A percentile compares a stretch with the other conserved stretches of the same genome.
Evolutionary conservation across 2,113 vertebrate genomes (phyloP).

Genomic region (Naja naja): DNA sequence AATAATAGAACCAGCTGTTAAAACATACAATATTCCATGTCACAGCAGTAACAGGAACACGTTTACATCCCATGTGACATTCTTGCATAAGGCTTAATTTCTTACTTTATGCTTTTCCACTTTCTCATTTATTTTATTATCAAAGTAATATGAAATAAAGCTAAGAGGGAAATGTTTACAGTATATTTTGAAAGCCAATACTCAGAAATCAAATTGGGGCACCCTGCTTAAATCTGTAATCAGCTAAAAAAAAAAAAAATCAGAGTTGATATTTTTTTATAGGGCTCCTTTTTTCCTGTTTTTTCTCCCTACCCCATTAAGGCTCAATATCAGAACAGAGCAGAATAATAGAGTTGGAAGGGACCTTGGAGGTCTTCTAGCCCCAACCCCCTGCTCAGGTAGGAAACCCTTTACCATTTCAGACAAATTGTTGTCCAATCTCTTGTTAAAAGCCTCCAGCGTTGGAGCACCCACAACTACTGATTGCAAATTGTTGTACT

Average conservation of each 20-base stretch:
- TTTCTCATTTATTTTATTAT: neutral
- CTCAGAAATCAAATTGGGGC: neutral
- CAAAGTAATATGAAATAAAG: neutral
- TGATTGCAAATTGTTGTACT: neutral
- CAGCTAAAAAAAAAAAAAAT: neutral
- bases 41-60: neutral
- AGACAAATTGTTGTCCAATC: neutral
- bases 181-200: neutral
- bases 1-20: neutral
- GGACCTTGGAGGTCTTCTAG: neutral
- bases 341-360: neutral
- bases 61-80: neutral
- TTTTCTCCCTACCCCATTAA: neutral
- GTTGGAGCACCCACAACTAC: neutral
- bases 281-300: neutral
- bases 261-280: neutral
- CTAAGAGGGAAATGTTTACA: neutral
- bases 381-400: neutral
- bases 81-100: neutral
- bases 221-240: neutral
- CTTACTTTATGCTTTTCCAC: neutral
- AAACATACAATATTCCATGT: neutral
- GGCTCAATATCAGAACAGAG: neutral
- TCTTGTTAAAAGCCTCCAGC: neutral
- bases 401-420: neutral